Evolutionary conservation across 2,797 vertebrate species (phyloP).

Genomic region (Chiroxiphia lanceolata): DNA sequence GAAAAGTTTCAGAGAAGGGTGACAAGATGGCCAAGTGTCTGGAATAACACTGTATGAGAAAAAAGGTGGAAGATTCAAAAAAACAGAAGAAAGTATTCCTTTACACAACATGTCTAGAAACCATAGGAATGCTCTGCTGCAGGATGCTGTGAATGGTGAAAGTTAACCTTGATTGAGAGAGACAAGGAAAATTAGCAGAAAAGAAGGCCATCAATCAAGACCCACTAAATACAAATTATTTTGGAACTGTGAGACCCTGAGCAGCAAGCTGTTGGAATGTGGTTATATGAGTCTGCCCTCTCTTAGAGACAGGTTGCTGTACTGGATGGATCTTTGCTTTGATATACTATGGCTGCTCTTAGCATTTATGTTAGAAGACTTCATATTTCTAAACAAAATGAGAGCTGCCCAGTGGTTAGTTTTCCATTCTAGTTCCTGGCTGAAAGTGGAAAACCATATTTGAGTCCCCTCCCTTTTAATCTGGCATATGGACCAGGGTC

Average conservation of each 20-base stretch:
- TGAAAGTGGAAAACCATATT: constrained; percentile 8
- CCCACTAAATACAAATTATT: neutral
- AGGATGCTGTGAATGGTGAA: neutral
- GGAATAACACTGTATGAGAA: neutral
- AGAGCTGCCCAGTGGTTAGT: neutral
- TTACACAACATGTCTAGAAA: neutral
- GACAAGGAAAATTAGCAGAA: neutral
- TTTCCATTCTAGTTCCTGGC: neutral
- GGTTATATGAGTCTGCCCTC: neutral
- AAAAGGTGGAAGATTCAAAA: neutral
- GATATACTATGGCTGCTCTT: neutral
- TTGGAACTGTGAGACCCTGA: neutral
- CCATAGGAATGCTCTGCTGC: neutral
- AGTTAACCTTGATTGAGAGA: neutral
- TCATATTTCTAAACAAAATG: neutral
- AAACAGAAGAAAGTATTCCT: neutral
- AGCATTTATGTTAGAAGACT: neutral
- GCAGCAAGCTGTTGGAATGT: neutral
- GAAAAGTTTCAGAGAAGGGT: neutral
- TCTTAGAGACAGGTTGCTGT: neutral
- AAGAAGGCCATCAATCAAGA: neutral
- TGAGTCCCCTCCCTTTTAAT: neutral
- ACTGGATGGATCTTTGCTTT: neutral
- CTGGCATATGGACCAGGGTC: constrained; percentile 18
- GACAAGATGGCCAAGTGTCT: neutral